Percentiles rank a stretch among this genome's conserved stretches.
phyloP scores from a whole-genome alignment of 1,140 invertebrate species.

The Drosophila quadrilineata region DNA sequence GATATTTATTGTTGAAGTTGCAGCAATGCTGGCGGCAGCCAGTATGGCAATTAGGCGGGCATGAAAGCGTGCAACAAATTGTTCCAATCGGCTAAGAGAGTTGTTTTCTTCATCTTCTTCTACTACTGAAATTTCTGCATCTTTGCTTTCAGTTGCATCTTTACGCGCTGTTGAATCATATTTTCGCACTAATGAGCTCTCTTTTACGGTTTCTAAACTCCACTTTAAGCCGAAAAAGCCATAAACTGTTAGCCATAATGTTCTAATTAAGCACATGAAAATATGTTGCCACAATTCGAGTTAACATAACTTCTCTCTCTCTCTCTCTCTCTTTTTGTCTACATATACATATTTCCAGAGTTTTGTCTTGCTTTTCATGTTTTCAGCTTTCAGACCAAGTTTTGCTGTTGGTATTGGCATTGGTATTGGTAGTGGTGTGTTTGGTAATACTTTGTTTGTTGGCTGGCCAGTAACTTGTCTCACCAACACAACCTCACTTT shows the following conservation, averaged over 20 bases:
- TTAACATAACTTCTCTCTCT: slow-evolving; percentile 15
- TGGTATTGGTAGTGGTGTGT: slow-evolving; percentile 50
- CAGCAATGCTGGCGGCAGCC: background rate
- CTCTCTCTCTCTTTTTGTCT: slow-evolving; percentile 52
- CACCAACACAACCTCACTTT: slow-evolving; percentile 75
- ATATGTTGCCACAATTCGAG: slow-evolving; percentile 9
- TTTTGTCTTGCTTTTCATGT: too few species aligned
- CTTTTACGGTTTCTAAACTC: slow-evolving; percentile 28
- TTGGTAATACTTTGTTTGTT: slow-evolving; percentile 65
- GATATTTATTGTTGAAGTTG: slow-evolving; percentile 28
- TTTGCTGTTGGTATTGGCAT: slow-evolving; percentile 23
- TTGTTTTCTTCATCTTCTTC: too few species aligned
- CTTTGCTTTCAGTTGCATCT: slow-evolving; percentile 33
- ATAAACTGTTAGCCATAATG: slow-evolving; percentile 14
- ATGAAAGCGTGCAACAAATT: slow-evolving; percentile 65
- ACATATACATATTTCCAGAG: too few species aligned
- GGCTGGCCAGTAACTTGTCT: slow-evolving; percentile 33
- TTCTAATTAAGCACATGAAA: slow-evolving; percentile 41
- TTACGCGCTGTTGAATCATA: slow-evolving; percentile 35
- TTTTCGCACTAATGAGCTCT: slow-evolving; percentile 36
- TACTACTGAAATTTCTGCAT: slow-evolving; percentile 3
- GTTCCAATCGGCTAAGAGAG: slow-evolving; percentile 4
- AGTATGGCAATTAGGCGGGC: slow-evolving; percentile 55
- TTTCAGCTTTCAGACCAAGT: slow-evolving; percentile 18
- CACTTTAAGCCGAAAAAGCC: too few species aligned